These are phyloP conservation scores for Scaptomyza cyrtandrae DNA, from an alignment of 2,888 invertebrate genomes.

Conservation along the genomic window DNA sequence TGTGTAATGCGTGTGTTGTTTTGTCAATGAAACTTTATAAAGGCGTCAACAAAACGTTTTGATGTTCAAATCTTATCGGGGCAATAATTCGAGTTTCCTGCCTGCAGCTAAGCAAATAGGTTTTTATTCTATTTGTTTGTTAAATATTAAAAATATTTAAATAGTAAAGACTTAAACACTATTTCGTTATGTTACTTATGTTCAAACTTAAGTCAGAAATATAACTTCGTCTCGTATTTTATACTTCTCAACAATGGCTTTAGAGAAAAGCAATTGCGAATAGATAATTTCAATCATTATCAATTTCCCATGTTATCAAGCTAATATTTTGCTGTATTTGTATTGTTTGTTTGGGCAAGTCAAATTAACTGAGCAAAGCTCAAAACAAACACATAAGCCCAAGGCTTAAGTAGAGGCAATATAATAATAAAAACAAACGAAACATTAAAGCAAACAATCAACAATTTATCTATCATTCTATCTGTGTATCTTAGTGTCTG, in stretches of 20 bases:
- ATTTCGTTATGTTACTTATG: too few species aligned
- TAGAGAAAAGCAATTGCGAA: not conserved
- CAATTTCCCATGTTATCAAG: not conserved
- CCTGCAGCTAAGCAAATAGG: slow-evolving; percentile 58
- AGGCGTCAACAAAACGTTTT: slow-evolving; percentile 3
- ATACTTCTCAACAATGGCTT: not conserved
- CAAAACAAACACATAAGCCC: slow-evolving; percentile 33
- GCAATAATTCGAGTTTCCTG: slow-evolving; percentile 23
- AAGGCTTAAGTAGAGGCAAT: slow-evolving; percentile 5
- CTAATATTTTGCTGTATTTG: slow-evolving; percentile 39
- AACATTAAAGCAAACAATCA: slow-evolving; percentile 51
- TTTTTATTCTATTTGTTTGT: slow-evolving; percentile 18
- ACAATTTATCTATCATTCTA: slow-evolving; percentile 9
- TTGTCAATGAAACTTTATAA: slow-evolving; percentile 58
- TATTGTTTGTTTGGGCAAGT: slow-evolving; percentile 35
- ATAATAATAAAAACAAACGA: slow-evolving; percentile 22
- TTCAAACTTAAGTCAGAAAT: too few species aligned
- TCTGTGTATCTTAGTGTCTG: slow-evolving; percentile 38
- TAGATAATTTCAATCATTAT: too few species aligned
- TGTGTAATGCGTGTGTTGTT: slow-evolving; percentile 34
- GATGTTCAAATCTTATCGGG: slow-evolving; percentile 51
- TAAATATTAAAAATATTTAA: slow-evolving; percentile 23
- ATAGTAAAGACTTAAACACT: slow-evolving; percentile 1
- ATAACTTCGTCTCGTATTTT: too few species aligned
- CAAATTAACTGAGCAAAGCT: slow-evolving; percentile 45